phyloP scores from a whole-genome alignment of 92 coral and sea anemone genomes.

The Nematostella vectensis region DNA sequence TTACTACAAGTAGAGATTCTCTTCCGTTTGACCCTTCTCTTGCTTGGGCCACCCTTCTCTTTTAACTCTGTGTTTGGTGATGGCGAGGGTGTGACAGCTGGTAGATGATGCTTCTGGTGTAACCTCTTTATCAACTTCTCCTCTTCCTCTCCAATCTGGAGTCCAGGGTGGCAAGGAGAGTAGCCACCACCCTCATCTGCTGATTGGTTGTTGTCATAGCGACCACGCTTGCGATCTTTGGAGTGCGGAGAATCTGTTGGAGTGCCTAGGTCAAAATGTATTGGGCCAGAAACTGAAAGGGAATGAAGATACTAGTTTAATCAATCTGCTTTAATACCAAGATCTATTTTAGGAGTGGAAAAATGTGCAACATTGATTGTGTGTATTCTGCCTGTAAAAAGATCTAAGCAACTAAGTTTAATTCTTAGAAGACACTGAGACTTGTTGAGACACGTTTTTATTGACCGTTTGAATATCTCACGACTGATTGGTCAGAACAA shows the following conservation, averaged over 20 bases:
- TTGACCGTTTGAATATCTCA: too few relatives aligned
- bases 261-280: slow-evolving; percentile 26
- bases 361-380: too few relatives aligned
- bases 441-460: too few relatives aligned
- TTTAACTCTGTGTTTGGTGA: slow-evolving; percentile 1
- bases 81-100: slow-evolving; percentile 1
- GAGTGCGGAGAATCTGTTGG: slow-evolving; percentile 5
- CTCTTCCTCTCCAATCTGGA: slow-evolving; percentile 57
- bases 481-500: too few relatives aligned
- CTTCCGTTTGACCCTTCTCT: background rate
- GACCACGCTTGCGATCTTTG: slow-evolving; percentile 8
- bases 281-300: slow-evolving; percentile 16
- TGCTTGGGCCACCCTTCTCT: background rate
- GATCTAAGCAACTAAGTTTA: too few relatives aligned
- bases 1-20: slow-evolving; percentile 19
- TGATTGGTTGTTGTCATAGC: slow-evolving; percentile 16
- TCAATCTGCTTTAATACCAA: too few relatives aligned
- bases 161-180: slow-evolving; percentile 71
- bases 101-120: slow-evolving; percentile 21
- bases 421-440: too few relatives aligned
- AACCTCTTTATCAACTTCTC: slow-evolving; percentile 38
- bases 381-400: too few relatives aligned
- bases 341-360: too few relatives aligned
- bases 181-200: slow-evolving; percentile 42
- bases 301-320: too few relatives aligned